Evolutionary conservation across 2,888 invertebrate genomes (phyloP).

Genomic region (Resseliella maxima): DNA sequence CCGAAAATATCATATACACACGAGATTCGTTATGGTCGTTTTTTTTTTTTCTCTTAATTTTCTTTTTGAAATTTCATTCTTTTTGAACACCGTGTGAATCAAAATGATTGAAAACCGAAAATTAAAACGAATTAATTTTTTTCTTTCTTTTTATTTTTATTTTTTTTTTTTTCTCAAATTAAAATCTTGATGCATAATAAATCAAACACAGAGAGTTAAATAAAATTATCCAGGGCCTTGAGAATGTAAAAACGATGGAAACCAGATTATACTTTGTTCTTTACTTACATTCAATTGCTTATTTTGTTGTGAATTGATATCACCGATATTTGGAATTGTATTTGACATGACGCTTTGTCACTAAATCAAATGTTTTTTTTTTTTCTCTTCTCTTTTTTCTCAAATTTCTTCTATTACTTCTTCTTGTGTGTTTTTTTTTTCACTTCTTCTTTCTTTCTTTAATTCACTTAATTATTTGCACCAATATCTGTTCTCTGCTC

Average conservation of each 20-base stretch:
- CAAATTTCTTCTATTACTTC: too few relatives aligned
- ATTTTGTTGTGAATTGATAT: constrained; percentile 37
- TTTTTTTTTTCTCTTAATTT: not conserved
- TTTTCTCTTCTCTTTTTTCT: too few relatives aligned
- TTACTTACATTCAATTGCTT: constrained; percentile 53
- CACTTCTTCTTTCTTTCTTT: too few relatives aligned
- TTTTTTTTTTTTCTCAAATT: not conserved
- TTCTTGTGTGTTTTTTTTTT: too few relatives aligned
- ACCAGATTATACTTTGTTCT: not conserved
- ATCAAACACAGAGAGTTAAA: too few relatives aligned
- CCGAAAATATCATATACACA: constrained; percentile 41
- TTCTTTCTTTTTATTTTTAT: too few relatives aligned
- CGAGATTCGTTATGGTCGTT: not conserved
- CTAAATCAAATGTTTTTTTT: constrained; percentile 27
- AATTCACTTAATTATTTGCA: constrained; percentile 45
- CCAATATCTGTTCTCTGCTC: not conserved
- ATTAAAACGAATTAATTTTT: too few relatives aligned
- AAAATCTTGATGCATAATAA: not conserved
- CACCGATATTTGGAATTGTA: constrained; percentile 47
- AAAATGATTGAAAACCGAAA: not conserved
- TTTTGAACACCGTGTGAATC: not conserved
- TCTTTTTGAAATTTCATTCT: too few relatives aligned
- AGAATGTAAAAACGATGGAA: not conserved
- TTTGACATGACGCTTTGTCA: constrained; percentile 51
- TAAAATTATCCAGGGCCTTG: not conserved